Evolutionary conservation across 2,113 vertebrate genomes (phyloP).

Genomic region (Andinoacara biseriatus): DNA sequence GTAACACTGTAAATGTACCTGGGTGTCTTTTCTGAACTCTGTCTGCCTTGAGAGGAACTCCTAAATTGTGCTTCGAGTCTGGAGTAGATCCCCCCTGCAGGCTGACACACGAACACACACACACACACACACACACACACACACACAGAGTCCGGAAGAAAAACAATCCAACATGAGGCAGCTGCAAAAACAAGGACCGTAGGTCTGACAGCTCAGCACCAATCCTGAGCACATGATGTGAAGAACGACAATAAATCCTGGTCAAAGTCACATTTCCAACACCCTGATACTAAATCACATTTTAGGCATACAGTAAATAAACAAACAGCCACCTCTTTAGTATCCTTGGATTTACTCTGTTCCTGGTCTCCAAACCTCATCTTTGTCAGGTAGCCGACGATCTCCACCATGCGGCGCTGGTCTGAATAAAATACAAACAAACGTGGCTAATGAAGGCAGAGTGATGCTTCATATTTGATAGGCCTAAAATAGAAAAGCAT

Average conservation of each 20-base stretch:
- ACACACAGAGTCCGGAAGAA: not conserved
- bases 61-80: constrained; percentile 91
- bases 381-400: constrained; percentile 91
- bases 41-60: constrained; percentile 82
- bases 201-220: not conserved
- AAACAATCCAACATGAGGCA: constrained; percentile 38
- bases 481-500: not conserved
- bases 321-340: constrained; percentile 86
- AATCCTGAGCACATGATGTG: not conserved
- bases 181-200: constrained; percentile 32
- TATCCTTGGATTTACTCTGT: constrained; percentile 87
- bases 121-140: constrained; percentile 20
- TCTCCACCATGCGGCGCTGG: constrained; percentile 95
- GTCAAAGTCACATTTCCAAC: not conserved
- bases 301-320: constrained; percentile 58
- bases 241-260: not conserved
- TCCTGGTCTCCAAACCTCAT: constrained; percentile 93
- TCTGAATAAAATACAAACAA: constrained; percentile 75
- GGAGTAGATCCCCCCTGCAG: constrained; percentile 91
- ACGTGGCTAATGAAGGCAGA: not conserved
- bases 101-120: constrained; percentile 64
- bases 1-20: constrained; percentile 52
- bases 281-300: not conserved
- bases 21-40: constrained; percentile 84
- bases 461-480: not conserved